Evolutionary conservation across 2,888 invertebrate genomes (phyloP), one percentile per base, ranked within the genome.

Genomic region (Osmoderma eremita): DNA sequence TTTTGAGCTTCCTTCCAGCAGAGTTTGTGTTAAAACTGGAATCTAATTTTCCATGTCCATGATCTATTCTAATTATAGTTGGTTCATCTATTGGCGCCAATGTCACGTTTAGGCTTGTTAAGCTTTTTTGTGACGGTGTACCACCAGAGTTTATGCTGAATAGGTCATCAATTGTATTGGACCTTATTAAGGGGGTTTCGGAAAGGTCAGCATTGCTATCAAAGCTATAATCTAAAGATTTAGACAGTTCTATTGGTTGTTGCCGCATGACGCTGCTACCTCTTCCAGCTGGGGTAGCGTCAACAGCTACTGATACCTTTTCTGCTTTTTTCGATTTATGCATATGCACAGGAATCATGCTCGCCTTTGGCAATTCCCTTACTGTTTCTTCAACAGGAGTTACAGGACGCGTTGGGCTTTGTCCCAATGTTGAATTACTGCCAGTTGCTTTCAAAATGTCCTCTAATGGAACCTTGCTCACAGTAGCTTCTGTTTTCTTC

Each of bases 281-380:
- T 70, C 92, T 84, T 1, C 90, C 89, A 1, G 89, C 86, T 10
- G 92, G 91, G 0, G 93, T 93, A 0, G 93, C 93, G 78, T 93
- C 92, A 30, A 93, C 85, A 0, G 89, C 92, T 8, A 93, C 89
- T 0, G 91, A 93, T 1, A 93, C 89, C 81, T 91, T 90, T 72
- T 86, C 88, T 0, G 89, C 86, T 68, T 86, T 86, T 45, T 75
- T 78, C 10, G 71, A 30, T 24, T 38, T 61, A 15, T 53, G 53
- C 1, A 18, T n/a, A 2, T 65, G 41, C 6, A 67, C 56, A 5
- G 63, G 56, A 53, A 70, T 63, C 24, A 51, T 24, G 50, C 63
- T 65, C 2, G 45, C 12, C 41, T 56, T 62, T n/a, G 61, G 36
- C 10, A 30, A 10, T 10, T 73, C 70, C 20, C 68, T 72, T 18